phyloP scores from a whole-genome alignment of 1,140 invertebrate genomes.

The Drosophila fuyamai region DNA sequence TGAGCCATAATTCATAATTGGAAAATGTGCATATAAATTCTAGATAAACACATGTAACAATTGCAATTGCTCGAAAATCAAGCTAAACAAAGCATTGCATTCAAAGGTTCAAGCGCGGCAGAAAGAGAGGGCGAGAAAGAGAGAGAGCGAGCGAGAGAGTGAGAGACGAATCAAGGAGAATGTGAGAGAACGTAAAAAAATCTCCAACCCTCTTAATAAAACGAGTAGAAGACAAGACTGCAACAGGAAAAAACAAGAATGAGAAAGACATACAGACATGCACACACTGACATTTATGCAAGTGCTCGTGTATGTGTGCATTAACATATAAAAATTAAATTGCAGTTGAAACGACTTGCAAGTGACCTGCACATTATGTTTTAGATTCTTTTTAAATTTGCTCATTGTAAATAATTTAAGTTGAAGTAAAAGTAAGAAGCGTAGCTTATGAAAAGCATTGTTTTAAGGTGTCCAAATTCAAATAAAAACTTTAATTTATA shows the following conservation, averaged over 20 bases:
- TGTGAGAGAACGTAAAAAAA: conserved; percentile 65
- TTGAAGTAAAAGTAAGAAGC: too few species aligned
- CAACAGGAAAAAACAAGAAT: conserved; percentile 63
- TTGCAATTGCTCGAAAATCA: conserved; percentile 64
- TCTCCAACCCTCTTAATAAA: conserved; percentile 79
- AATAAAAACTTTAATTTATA: too few species aligned
- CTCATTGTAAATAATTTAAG: too few species aligned
- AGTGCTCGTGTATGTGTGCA: conserved; percentile 38
- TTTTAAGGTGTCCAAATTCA: too few species aligned
- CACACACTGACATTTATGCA: conserved; percentile 29
- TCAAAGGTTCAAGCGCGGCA: conserved; percentile 54
- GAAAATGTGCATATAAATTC: conserved; percentile 68
- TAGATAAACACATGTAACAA: conserved; percentile 76
- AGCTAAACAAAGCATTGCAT: conserved; percentile 75
- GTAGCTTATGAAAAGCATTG: too few species aligned
- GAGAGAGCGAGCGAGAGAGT: conserved; percentile 11
- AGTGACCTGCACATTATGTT: conserved; percentile 3
- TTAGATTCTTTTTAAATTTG: too few species aligned
- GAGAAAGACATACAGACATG: conserved; percentile 47
- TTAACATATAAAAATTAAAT: conserved; percentile 39
- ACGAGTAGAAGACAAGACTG: conserved; percentile 73
- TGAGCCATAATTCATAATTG: conserved; percentile 50
- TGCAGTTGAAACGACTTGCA: conserved; percentile 21
- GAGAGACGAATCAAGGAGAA: conserved; percentile 55
- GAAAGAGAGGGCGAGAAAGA: conserved; percentile 21